Evolutionary conservation across 2,888 invertebrate species (phyloP), one percentile per base, ranked within the genome.

Genomic region (Trissolcus brochymenae): DNA sequence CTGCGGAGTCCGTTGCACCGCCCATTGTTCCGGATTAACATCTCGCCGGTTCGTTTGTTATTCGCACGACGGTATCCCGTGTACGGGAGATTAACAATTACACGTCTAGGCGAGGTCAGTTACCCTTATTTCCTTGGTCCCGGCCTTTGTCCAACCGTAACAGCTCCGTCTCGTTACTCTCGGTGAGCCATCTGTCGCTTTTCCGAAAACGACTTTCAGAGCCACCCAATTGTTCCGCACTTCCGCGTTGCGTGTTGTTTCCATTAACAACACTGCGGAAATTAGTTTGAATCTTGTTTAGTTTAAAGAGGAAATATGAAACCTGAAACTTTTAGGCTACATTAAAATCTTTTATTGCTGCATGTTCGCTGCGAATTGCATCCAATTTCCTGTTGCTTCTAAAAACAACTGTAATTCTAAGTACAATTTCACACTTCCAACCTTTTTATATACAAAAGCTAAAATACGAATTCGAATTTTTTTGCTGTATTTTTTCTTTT

Each of bases 21-120:
- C 40, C 51, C 57, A 57, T 66, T 66, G 57, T 66, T 50, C 66
- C 51, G 66, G 66, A 66, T 66, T 66, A 66, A 56, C 66, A 66
- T 66, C 66, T 66, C 49, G 66, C 66, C 25, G 35, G 56, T 66
- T 66, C 21, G 56, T 55, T 66, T 35, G 66, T 66, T 66, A 66
- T 66, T 65, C 65, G 65, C 56, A 19, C 49, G 56, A 50, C 61
- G 66, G 14, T 56, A 59, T 25, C 66, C 50, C 25, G 64, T n/a
- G n/a, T 16, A 25, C 64, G 35, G 29, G 21, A 59, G 67, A 67
- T 67, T 67, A 67, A 67, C 67, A 67, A 67, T 67, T 67, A 67
- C 53, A 43, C 51, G 50, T 40, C 67, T 57, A 60, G 67, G 59
- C 51, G 59, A 67, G 67, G 68, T 68, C 68, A 68, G 60, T 68